phyloP scores from a whole-genome alignment of 2,113 vertebrate genomes.

The Callopanchax toddi region DNA sequence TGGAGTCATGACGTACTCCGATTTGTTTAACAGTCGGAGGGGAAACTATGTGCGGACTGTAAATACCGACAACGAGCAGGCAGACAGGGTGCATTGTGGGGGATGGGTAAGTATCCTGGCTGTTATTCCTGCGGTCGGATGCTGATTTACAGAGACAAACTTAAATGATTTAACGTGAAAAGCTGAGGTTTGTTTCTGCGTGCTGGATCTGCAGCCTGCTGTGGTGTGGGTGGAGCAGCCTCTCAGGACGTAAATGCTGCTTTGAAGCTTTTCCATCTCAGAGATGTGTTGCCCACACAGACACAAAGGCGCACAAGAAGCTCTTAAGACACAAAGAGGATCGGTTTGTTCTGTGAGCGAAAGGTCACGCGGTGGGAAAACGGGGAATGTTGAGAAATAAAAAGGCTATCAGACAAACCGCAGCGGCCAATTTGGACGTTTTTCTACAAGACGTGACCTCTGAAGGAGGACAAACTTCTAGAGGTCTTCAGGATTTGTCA shows the following conservation, averaged over 20 bases:
- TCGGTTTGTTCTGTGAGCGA: no score
- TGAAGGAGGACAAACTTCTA: no score
- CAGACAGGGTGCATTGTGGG: slow-evolving; percentile 11
- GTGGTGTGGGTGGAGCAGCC: slow-evolving; percentile 16
- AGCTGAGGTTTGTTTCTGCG: not conserved
- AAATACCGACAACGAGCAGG: no score
- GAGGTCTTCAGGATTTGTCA: not conserved
- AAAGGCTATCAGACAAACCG: no score
- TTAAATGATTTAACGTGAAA: slow-evolving; percentile 30
- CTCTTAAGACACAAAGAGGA: no score
- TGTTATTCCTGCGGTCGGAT: slow-evolving; percentile 41
- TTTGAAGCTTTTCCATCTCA: slow-evolving; percentile 22
- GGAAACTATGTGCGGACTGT: slow-evolving; percentile 25
- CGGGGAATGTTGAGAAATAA: no score
- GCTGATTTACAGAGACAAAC: slow-evolving; percentile 42
- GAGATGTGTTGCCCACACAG: slow-evolving; percentile 19
- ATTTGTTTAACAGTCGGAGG: slow-evolving; percentile 9
- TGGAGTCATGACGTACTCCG: not conserved
- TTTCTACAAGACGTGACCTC: not conserved
- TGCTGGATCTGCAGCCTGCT: not conserved
- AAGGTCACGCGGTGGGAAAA: not conserved
- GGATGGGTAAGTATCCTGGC: slow-evolving; percentile 21
- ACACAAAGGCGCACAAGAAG: slow-evolving; percentile 13
- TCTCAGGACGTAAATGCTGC: slow-evolving; percentile 3
- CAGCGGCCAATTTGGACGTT: not conserved